Evolutionary conservation across 2,888 invertebrate species (phyloP).

Genomic region (Melinaea marsaeus): DNA sequence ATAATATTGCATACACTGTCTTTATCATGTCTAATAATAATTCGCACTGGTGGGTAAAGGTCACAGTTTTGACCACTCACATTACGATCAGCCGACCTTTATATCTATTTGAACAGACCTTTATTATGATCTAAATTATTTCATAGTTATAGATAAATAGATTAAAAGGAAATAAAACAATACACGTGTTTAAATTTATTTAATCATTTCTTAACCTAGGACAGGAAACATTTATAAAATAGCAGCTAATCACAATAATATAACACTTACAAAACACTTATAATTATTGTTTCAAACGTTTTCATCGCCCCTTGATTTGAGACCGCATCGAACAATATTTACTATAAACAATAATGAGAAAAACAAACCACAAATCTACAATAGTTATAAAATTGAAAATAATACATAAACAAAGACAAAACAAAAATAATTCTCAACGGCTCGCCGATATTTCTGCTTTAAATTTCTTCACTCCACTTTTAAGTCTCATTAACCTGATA

Average conservation of each 20-base stretch:
- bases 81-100: too few relatives aligned
- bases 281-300: conserved; percentile 45
- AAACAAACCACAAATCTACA: conserved; percentile 2
- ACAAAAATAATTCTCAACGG: conserved; percentile 25
- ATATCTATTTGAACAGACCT: not conserved
- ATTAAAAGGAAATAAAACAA: conserved; percentile 17
- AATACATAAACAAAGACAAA: conserved; percentile 26
- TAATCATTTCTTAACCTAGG: conserved; percentile 68
- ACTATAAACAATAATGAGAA: too few relatives aligned
- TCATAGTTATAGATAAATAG: not conserved
- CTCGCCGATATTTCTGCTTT: conserved; percentile 26
- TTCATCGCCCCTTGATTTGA: conserved; percentile 42
- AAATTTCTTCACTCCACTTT: conserved; percentile 24
- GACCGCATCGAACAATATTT: not conserved
- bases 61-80: too few relatives aligned
- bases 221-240: conserved; percentile 75
- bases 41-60: too few relatives aligned
- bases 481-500: conserved; percentile 28
- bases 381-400: not conserved
- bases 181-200: conserved; percentile 57
- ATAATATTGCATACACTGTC: too few relatives aligned
- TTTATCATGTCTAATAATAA: too few relatives aligned
- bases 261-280: conserved; percentile 64
- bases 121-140: not conserved
- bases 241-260: conserved; percentile 71